Percentiles rank a stretch among this genome's conserved stretches.
phyloP scores from a whole-genome alignment of 1,140 invertebrate genomes.

The Apis laboriosa region DNA sequence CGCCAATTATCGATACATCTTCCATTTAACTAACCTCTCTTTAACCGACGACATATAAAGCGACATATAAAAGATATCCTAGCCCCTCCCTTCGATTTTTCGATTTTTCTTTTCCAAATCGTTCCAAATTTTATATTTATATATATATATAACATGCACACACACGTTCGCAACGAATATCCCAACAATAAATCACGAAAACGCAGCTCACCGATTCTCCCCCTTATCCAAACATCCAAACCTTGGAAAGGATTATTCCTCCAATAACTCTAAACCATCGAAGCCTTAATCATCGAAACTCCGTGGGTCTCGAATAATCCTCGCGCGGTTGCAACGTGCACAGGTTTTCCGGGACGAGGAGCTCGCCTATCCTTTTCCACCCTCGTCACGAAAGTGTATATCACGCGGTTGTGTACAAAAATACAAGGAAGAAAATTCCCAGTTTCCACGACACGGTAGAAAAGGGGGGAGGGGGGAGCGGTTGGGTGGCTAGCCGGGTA shows the following conservation, averaged over 20 bases:
- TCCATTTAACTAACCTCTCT: too few species aligned
- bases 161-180: neutral
- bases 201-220: neutral
- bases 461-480: neutral
- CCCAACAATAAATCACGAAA: too few species aligned
- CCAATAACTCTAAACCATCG: neutral
- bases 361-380: slow-evolving; percentile 2
- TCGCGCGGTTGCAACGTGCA: slow-evolving; percentile 16
- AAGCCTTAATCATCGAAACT: slow-evolving; percentile 19
- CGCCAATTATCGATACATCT: too few species aligned
- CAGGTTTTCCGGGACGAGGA: slow-evolving; percentile 16
- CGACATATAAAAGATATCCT: too few species aligned
- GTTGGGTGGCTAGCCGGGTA: slow-evolving; percentile 60
- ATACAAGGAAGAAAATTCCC: slow-evolving; percentile 28
- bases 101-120: too few species aligned
- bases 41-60: too few species aligned
- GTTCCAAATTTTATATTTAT: too few species aligned
- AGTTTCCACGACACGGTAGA: neutral
- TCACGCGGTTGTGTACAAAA: slow-evolving; percentile 38
- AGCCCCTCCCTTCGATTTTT: too few species aligned
- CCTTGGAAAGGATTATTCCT: neutral
- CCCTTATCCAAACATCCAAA: neutral
- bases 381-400: neutral
- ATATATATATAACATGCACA: too few species aligned
- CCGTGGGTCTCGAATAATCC: neutral